Base-by-base conservation (phyloP, 2,797 vertebrate genomes). In the Sebastes melanostomus region DNA sequence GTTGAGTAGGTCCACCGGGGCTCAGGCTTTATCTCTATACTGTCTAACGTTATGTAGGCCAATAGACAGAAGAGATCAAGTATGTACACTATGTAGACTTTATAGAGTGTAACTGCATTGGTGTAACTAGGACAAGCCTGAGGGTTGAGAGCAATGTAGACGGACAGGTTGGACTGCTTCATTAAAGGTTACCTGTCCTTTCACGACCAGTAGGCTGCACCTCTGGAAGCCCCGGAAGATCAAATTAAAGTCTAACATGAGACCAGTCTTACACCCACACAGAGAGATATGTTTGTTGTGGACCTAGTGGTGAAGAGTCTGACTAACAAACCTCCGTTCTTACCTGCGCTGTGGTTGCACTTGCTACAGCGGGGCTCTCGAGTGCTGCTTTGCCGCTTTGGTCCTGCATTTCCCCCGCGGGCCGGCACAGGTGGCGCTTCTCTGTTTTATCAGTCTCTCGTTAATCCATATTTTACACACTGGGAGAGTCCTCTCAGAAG, bases 391-490 rank as follows among this genome's bases (percentile, higher is more conserved):
- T 91, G 55, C 88, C 86, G 85, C 89, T 86, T 27, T 81, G 59
- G 78, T 87, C 88, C 86, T 85, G 89, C 95, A 96, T 96, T 89
- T 94, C 87, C 36, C 65, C 81, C 65, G 34, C 46, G n/a, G 12
- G 3, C 34, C 46, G 59, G 42, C 70, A 58, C 63, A 73, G 85
- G 77, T 72, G 73, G 24, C 2, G 36, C 27, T 60, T 88, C 72
- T 65, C 52, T 36, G 9, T 1, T 10, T 2, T 6, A 2, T 20
- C 1, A 4, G 24, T 32, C 67, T 14, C 36, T 59, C 52, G 16
- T 59, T 16, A 3, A 13, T 66, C 79, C 72, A 55, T 88, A 86
- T 93, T 54, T 77, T 62, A 56, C 20, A 3, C 50, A 52, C 42
- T 2, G 3, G 8, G 6, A 24, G 4, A n/a, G 12, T 52, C 38